These are phyloP conservation scores for Meles meles DNA, from an alignment of 2,113 vertebrate genomes.

Conservation along the genomic window DNA sequence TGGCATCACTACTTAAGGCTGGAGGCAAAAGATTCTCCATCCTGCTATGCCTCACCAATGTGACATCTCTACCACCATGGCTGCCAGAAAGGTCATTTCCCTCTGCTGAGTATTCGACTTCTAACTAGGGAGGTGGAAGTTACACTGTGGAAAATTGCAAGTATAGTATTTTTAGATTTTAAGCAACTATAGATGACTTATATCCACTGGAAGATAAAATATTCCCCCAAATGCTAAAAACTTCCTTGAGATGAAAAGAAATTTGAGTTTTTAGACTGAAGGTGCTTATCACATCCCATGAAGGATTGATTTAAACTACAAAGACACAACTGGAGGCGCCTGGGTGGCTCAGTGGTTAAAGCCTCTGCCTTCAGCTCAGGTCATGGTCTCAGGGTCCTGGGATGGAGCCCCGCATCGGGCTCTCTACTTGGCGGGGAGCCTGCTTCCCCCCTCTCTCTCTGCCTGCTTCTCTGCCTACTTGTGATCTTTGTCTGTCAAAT, in stretches of 20 bases:
- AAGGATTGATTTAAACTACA: neutral
- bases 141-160: neutral
- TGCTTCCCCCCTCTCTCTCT: too few relatives aligned
- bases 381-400: too few relatives aligned
- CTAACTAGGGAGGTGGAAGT: neutral
- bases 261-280: neutral
- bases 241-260: neutral
- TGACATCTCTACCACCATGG: neutral
- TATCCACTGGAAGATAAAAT: neutral
- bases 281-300: neutral
- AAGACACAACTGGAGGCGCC: neutral
- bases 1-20: too few relatives aligned
- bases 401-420: too few relatives aligned
- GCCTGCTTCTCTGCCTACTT: too few relatives aligned
- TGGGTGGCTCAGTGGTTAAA: too few relatives aligned
- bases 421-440: too few relatives aligned
- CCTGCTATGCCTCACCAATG: rapidly evolving
- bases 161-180: neutral
- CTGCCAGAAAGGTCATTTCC: neutral
- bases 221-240: neutral
- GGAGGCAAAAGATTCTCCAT: neutral
- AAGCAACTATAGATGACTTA: neutral
- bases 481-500: too few relatives aligned
- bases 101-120: neutral
- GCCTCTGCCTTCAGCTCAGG: too few relatives aligned